phyloP scores from a whole-genome alignment of 2,888 invertebrate species.

The Serripes groenlandicus region DNA sequence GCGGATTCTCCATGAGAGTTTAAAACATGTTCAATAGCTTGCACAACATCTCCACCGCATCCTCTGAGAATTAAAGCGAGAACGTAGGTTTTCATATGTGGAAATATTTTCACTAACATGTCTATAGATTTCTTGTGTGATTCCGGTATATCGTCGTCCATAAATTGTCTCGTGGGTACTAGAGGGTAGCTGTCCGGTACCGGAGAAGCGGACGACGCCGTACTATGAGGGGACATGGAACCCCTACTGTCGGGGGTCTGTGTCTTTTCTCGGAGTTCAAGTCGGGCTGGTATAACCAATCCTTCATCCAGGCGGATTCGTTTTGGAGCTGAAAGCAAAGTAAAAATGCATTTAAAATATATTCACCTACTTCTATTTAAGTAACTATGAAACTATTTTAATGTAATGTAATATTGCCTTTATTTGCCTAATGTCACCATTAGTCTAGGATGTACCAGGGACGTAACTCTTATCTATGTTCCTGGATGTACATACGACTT shows the following conservation, averaged over 20 bases:
- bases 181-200: slow-evolving; percentile 41
- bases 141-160: slow-evolving; percentile 18
- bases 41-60: slow-evolving; percentile 95
- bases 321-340: slow-evolving; percentile 50
- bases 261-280: slow-evolving; percentile 28
- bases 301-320: slow-evolving; percentile 44
- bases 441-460: too few relatives aligned
- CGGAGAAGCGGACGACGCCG: slow-evolving; percentile 55
- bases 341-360: too few relatives aligned
- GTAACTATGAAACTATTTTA: too few relatives aligned
- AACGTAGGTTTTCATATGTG: slow-evolving; percentile 93
- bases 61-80: slow-evolving; percentile 95
- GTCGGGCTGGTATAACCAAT: slow-evolving; percentile 14
- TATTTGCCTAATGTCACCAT: too few relatives aligned
- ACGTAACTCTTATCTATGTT: too few relatives aligned
- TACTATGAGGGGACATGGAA: slow-evolving; percentile 54
- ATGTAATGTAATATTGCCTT: too few relatives aligned
- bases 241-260: slow-evolving; percentile 55
- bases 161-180: neutral
- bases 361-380: too few relatives aligned
- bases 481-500: too few relatives aligned
- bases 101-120: slow-evolving; percentile 95
- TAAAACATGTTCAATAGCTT: slow-evolving; percentile 95
- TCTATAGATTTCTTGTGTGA: slow-evolving; percentile 89
- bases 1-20: slow-evolving; percentile 71